These are phyloP conservation scores for Papilio aristodemus DNA, from an alignment of 1,140 invertebrate genomes.

Conservation along the genomic window DNA sequence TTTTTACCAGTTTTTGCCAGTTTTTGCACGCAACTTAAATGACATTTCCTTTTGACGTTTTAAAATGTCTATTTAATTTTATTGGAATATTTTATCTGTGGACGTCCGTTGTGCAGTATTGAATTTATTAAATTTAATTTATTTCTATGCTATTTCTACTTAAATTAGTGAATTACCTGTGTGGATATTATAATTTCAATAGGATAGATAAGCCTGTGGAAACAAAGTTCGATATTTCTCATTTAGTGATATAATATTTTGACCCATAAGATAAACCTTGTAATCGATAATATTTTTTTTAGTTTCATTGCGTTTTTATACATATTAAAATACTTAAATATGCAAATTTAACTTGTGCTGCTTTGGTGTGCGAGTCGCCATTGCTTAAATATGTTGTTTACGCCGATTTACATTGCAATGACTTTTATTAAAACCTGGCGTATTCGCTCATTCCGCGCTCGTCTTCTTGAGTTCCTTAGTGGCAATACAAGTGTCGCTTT, in stretches of 20 bases:
- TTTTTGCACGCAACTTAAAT: neutral
- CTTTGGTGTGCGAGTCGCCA: neutral
- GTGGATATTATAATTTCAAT: constrained; percentile 3
- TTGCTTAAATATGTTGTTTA: constrained; percentile 67
- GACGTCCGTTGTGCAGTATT: constrained; percentile 6
- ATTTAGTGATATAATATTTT: constrained; percentile 36
- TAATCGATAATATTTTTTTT: constrained; percentile 70
- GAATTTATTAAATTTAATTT: constrained; percentile 29
- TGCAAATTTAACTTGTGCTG: constrained; percentile 33
- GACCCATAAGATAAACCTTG: constrained; percentile 57
- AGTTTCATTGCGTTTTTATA: constrained; percentile 26
- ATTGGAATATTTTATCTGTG: constrained; percentile 3
- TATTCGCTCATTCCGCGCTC: constrained; percentile 70
- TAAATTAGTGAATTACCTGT: neutral
- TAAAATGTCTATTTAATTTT: neutral
- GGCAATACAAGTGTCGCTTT: constrained; percentile 76
- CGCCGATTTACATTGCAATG: constrained; percentile 76
- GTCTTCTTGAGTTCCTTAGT: constrained; percentile 68
- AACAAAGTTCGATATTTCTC: constrained; percentile 26
- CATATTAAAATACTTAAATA: constrained; percentile 34
- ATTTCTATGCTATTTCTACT: constrained; percentile 19
- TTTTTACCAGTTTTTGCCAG: neutral
- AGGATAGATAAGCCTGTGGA: neutral
- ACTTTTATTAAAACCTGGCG: constrained; percentile 77
- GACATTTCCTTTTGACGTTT: constrained; percentile 8